phyloP scores from a whole-genome alignment of 1,140 invertebrate species.

The Chironomus tepperi region DNA sequence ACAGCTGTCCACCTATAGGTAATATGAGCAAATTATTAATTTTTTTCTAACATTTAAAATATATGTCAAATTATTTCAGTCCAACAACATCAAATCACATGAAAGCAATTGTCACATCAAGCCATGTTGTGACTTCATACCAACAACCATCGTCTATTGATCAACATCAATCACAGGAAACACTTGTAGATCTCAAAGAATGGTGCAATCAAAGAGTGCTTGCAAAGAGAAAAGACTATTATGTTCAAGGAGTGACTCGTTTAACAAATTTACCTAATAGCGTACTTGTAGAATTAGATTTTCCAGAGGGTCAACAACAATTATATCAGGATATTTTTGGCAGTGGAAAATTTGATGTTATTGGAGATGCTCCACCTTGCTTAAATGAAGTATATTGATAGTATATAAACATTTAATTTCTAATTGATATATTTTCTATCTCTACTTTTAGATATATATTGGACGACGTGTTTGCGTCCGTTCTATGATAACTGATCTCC shows the following conservation, averaged over 20 bases:
- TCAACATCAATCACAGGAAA: slow-evolving; percentile 26
- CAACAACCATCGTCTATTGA: not conserved
- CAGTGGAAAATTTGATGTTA: slow-evolving; percentile 74
- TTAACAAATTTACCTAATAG: slow-evolving; percentile 45
- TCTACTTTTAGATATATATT: slow-evolving; percentile 40
- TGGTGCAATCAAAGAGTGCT: slow-evolving; percentile 86
- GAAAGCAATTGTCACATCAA: slow-evolving; percentile 5
- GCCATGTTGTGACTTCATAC: slow-evolving; percentile 24
- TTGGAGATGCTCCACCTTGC: slow-evolving; percentile 86
- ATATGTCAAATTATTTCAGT: not conserved
- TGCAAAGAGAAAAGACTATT: slow-evolving; percentile 70
- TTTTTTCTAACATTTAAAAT: not conserved
- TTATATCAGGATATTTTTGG: slow-evolving; percentile 62
- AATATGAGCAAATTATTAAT: not conserved
- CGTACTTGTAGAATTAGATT: slow-evolving; percentile 67
- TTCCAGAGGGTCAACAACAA: slow-evolving; percentile 45
- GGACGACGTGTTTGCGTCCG: slow-evolving; percentile 45
- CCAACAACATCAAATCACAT: not conserved
- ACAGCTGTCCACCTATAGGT: not conserved
- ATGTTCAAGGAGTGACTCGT: slow-evolving; percentile 71
- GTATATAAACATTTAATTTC: not conserved
- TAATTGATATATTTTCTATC: not conserved
- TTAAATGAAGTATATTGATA: slow-evolving; percentile 42
- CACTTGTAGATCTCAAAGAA: slow-evolving; percentile 71
- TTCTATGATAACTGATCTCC: slow-evolving; percentile 35